A percentile compares a stretch with the other conserved stretches of the same genome.
Evolutionary conservation across 2,888 invertebrate genomes (phyloP).

Genomic region (Campaea margaritaria): DNA sequence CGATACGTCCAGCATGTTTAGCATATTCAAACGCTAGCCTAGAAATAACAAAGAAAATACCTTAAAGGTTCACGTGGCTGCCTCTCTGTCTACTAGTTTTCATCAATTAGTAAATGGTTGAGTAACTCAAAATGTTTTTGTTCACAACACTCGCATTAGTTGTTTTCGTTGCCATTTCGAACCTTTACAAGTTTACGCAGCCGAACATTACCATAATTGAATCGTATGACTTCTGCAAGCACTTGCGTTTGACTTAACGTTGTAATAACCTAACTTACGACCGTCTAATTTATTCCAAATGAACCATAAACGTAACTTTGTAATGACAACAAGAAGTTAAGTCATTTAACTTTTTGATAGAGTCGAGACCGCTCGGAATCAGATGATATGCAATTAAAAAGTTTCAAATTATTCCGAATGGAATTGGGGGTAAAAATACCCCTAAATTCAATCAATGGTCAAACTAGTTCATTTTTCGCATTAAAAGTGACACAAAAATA

Average conservation of each 20-base stretch:
- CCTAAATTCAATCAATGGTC: neutral
- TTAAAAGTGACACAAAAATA: too few relatives aligned
- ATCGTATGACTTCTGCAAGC: constrained; percentile 15
- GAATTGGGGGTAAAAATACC: neutral
- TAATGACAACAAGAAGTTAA: constrained; percentile 34
- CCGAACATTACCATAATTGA: constrained; percentile 22
- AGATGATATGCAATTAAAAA: constrained; percentile 23
- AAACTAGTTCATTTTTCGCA: too few relatives aligned
- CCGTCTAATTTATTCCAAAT: constrained; percentile 30
- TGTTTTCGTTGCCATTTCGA: constrained; percentile 14
- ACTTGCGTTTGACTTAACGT: constrained; percentile 10
- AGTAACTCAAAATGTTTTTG: constrained; percentile 27
- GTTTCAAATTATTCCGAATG: constrained; percentile 13
- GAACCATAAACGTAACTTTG: constrained; percentile 29
- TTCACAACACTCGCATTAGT: constrained; percentile 6
- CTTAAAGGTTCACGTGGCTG: neutral
- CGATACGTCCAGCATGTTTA: too few relatives aligned
- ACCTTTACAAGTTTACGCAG: constrained; percentile 4
- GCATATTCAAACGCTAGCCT: too few relatives aligned
- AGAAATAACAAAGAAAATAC: neutral
- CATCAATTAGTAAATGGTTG: constrained; percentile 26
- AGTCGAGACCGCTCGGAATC: constrained; percentile 20
- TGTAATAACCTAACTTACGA: constrained; percentile 24
- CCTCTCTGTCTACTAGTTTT: constrained; percentile 11
- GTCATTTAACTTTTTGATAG: constrained; percentile 34